A percentile compares a stretch with the other conserved stretches of the same genome.
Evolutionary conservation across 2,113 vertebrate genomes (phyloP).

Genomic region (Cyanistes caeruleus): DNA sequence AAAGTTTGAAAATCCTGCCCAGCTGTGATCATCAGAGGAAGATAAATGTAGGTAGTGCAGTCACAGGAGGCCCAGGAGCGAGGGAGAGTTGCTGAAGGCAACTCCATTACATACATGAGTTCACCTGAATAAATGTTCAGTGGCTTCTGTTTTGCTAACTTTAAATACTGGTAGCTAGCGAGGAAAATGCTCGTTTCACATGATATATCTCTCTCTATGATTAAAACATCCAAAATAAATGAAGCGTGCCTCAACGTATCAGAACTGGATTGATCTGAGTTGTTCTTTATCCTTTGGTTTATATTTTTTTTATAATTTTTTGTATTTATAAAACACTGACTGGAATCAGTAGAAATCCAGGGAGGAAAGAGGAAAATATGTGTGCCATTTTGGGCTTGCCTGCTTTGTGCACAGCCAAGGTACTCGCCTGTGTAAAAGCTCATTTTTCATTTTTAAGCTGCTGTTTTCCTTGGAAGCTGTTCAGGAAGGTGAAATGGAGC

Average conservation of each 20-base stretch:
- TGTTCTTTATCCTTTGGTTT: background rate
- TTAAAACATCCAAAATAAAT: conserved; percentile 32
- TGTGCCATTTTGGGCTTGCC: background rate
- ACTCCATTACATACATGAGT: conserved; percentile 54
- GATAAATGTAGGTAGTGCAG: background rate
- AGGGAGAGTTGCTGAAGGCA: conserved; percentile 48
- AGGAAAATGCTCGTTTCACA: background rate
- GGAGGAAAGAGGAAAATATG: background rate
- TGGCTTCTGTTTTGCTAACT: conserved; percentile 31
- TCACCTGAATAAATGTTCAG: conserved; percentile 51
- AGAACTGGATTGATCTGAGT: background rate
- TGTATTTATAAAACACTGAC: background rate
- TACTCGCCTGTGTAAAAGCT: background rate
- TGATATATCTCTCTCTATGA: background rate
- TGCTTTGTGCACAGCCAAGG: background rate
- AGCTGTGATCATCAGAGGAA: conserved; percentile 4
- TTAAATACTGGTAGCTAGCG: background rate
- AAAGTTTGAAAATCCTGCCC: background rate
- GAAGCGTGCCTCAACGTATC: background rate
- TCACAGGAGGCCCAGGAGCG: background rate
- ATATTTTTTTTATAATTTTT: background rate
- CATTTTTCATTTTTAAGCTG: background rate
- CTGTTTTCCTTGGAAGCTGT: background rate
- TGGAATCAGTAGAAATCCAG: background rate
- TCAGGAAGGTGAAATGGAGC: background rate